Evolutionary conservation across 2,888 invertebrate genomes (phyloP), one percentile per base, ranked within the genome.

Genomic region (Embidobia sp.): DNA sequence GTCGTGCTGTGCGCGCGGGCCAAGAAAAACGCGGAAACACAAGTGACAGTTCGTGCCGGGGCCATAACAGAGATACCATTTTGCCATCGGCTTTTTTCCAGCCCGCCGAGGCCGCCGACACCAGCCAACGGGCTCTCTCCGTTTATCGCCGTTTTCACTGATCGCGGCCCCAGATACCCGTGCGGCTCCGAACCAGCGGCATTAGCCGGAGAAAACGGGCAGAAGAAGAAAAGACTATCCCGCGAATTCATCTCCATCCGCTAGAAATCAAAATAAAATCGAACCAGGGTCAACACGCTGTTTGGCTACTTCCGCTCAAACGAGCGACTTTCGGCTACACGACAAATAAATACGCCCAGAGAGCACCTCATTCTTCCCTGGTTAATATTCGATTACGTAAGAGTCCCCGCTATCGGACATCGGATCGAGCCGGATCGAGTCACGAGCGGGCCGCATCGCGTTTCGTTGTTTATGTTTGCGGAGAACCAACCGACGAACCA

Each of bases 21-120:
- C 83, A 86, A 84, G 86, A 85, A 87, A 85, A 85, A 88, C 87
- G 87, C 88, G 87, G 88, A 88, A 89, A 88, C 59, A 42, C 57
- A 55, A 84, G 83, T 87, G 88, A 87, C 88, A 87, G 87, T 86
- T 88, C 87, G 86, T 88, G 87, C 86, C 79, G 84, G 79, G 78
- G 84, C 85, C 81, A 85, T 86, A 87, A 87, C 87, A 85, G 84
- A 86, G 83, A 85, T 84, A 85, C 85, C 85, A 87, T 87, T 88
- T 87, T 83, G 83, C 86, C 81, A 82, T 80, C 76, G 83, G 81
- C 81, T 81, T 84, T 85, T 83, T 82, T 77, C 66, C 26, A 8
- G 75, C 73, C 37, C 57, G 79, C 74, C 77, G 66, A 75, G 76
- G 74, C 73, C 69, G 61, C 73, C 75, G 59, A 79, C 72, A 74